Evolutionary conservation across 2,888 invertebrate genomes (phyloP), one percentile per base, ranked within the genome.

Genomic region (Tetragonisca angustula): DNA sequence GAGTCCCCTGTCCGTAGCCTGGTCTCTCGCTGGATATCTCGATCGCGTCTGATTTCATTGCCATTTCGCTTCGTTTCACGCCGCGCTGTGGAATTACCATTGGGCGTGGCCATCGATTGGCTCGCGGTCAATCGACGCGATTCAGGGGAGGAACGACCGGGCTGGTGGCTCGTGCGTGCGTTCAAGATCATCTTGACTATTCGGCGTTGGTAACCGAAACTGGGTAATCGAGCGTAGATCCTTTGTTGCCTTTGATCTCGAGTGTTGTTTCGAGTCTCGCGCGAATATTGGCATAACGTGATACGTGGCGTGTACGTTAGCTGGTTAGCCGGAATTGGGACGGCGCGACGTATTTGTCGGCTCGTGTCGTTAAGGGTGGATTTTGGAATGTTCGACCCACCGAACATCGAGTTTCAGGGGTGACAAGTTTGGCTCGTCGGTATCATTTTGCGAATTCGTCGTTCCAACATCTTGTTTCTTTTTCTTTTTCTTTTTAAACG

Each of bases 41-140:
- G 43, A 62, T 69, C 65, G n/a, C 36, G 17, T 27, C 86, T 85
- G 88, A 90, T 92, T 92, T 92, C 89, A 93, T 93, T 91, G 91
- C 93, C 93, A 93, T 93, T 93, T 90, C 90, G 91, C 93, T 93
- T 91, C 91, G 87, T 89, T 86, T 88, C n/a, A 78, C 84, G 27
- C 59, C 65, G 43, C 21, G 52, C 21, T 24, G 21, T 0, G 19
- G 24, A 36, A 61, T 24, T 27, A 43, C n/a, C 50, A 36, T 68
- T 32, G 56, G 24, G 49, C 74, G 82, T 52, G 77, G 80, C 78
- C 68, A 64, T 36, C 79, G 73, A 70, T 9, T 70, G 75, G 85
- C 83, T 87, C 43, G 43, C 24, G 36, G 36, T 36, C 86, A 4
- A 50, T 0, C 17, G 4, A 21, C 91, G 89, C 87, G 19, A 59